Evolutionary conservation across 1,140 invertebrate genomes (phyloP).

Genomic region (Halyomorpha halys): DNA sequence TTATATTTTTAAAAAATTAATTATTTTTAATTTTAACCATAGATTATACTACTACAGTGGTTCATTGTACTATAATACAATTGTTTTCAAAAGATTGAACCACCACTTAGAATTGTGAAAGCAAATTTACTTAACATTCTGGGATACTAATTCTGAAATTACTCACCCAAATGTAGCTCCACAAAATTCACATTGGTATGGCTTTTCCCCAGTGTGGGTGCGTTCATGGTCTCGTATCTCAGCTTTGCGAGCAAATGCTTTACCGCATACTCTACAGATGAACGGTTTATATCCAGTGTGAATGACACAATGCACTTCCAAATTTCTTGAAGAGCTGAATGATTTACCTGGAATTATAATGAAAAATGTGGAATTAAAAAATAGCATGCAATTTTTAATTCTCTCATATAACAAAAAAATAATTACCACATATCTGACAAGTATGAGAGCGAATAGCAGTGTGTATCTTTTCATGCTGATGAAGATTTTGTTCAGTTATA

Average conservation of each 20-base stretch:
- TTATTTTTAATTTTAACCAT: too few species aligned
- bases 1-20: too few species aligned
- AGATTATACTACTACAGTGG: too few species aligned
- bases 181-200: slow-evolving; percentile 71
- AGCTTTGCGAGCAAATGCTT: slow-evolving; percentile 60
- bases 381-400: too few species aligned
- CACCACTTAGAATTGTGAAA: too few species aligned
- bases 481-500: slow-evolving; percentile 60
- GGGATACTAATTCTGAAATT: neutral
- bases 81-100: too few species aligned
- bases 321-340: slow-evolving; percentile 61
- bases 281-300: slow-evolving; percentile 61
- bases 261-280: slow-evolving; percentile 56
- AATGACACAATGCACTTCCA: slow-evolving; percentile 61
- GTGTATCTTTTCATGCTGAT: slow-evolving; percentile 61
- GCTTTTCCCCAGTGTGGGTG: slow-evolving; percentile 77
- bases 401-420: too few species aligned
- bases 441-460: slow-evolving; percentile 55
- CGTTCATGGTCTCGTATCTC: slow-evolving; percentile 68
- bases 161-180: slow-evolving; percentile 51
- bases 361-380: too few species aligned
- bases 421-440: slow-evolving; percentile 58
- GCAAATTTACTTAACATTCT: too few species aligned
- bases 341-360: slow-evolving; percentile 55
- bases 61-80: too few species aligned